phyloP scores from a whole-genome alignment of 2,113 vertebrate species.

The Petrocephalus microphthalmus region DNA sequence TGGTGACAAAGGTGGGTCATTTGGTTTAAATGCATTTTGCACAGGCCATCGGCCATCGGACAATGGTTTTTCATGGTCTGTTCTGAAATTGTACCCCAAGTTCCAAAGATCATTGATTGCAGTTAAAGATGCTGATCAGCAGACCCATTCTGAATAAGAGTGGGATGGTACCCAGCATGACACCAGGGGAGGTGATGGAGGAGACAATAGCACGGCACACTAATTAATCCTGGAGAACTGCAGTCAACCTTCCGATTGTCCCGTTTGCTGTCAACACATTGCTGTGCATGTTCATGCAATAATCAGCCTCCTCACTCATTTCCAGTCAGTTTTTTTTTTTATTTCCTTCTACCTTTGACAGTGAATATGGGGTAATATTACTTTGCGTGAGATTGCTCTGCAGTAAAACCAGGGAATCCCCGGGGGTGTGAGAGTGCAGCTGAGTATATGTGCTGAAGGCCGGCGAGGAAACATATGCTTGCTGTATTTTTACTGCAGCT shows the following conservation, averaged over 20 bases:
- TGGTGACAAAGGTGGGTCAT: background rate
- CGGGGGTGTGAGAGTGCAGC: background rate
- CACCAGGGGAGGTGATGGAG: background rate
- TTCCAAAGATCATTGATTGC: background rate
- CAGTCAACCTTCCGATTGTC: background rate
- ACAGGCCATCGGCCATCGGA: background rate
- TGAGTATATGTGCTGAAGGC: background rate
- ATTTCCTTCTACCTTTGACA: background rate
- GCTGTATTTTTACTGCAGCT: background rate
- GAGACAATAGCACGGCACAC: background rate
- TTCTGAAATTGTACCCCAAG: background rate
- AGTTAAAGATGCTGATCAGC: background rate
- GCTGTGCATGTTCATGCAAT: background rate
- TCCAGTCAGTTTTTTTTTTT: background rate
- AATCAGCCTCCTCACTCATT: background rate
- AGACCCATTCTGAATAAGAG: background rate
- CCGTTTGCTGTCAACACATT: background rate
- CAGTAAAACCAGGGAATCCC: background rate
- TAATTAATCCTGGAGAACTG: constrained; percentile 14
- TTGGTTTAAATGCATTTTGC: background rate
- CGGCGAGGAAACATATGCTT: too few species aligned
- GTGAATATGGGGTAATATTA: background rate
- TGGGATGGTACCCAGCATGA: background rate
- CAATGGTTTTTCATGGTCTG: background rate
- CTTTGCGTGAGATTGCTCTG: background rate